Percentiles rank a stretch among this genome's conserved stretches.
Evolutionary conservation across 2,888 invertebrate species (phyloP).

Genomic region (Drosophila ustulata): DNA sequence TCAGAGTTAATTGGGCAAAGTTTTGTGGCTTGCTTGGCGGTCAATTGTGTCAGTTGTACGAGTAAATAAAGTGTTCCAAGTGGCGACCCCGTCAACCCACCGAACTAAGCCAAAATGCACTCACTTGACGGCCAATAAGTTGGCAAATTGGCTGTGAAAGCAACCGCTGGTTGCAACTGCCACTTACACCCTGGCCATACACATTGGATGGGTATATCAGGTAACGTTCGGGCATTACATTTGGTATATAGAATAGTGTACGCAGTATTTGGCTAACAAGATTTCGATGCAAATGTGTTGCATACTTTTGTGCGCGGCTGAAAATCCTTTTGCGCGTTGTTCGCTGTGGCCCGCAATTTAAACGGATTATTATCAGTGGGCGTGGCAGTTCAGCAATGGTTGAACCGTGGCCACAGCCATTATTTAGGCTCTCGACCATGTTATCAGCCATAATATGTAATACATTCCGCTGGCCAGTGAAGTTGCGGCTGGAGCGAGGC

Average conservation of each 20-base stretch:
- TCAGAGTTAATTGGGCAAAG: conserved; percentile 62
- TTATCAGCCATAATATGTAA: conserved; percentile 63
- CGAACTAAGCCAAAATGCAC: conserved; percentile 26
- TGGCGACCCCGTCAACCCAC: background rate
- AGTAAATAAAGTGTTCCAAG: conserved; percentile 9
- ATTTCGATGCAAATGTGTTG: conserved; percentile 1
- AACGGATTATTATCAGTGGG: conserved; percentile 36
- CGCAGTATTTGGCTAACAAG: conserved; percentile 2
- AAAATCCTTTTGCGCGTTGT: conserved; percentile 10
- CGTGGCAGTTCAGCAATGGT: conserved; percentile 23
- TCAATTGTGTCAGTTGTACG: conserved; percentile 63
- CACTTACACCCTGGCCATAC: background rate
- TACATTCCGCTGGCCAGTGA: conserved; percentile 50
- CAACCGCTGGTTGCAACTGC: conserved; percentile 17
- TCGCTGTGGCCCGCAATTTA: conserved; percentile 20
- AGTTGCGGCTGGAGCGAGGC: conserved; percentile 10
- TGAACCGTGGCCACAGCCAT: conserved; percentile 31
- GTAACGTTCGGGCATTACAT: background rate
- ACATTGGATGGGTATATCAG: background rate
- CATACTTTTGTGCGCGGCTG: conserved; percentile 17
- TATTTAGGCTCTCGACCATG: conserved; percentile 56
- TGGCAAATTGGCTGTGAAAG: conserved; percentile 23
- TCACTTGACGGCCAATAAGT: conserved; percentile 35
- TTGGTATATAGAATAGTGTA: background rate
- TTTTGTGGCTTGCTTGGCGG: conserved; percentile 67